Evolutionary conservation across 1,140 invertebrate genomes (phyloP).

Genomic region (Drosophila parabipectinata): DNA sequence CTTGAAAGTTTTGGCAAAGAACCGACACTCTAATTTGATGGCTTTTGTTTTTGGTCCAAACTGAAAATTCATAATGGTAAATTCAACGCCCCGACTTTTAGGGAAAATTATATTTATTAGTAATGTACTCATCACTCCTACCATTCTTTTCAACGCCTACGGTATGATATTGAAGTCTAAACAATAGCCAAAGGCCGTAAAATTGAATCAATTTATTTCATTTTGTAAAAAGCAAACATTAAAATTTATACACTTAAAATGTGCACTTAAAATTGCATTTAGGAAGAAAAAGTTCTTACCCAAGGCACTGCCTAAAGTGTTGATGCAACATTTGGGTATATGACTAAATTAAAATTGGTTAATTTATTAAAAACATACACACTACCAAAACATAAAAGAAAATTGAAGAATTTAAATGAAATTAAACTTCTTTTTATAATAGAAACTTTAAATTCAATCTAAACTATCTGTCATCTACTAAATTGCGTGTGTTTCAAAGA

Average conservation of each 20-base stretch:
- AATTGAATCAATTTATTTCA: conserved; percentile 34
- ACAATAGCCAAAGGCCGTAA: conserved; percentile 13
- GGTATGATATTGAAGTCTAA: conserved; percentile 27
- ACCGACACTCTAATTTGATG: conserved; percentile 52
- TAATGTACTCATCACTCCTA: not conserved
- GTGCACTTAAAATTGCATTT: not conserved
- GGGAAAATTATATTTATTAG: not conserved
- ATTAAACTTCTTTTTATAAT: too few relatives aligned
- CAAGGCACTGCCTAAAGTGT: not conserved
- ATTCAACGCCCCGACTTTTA: not conserved
- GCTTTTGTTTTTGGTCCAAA: conserved; percentile 6
- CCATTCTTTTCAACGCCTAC: not conserved
- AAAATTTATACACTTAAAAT: not conserved
- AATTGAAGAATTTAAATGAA: too few relatives aligned
- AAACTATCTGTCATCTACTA: conserved; percentile 46
- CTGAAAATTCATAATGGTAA: not conserved
- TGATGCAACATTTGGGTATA: conserved; percentile 24
- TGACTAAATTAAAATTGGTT: conserved; percentile 25
- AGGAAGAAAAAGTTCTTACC: conserved; percentile 5
- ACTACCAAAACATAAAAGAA: not conserved
- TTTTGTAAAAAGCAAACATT: conserved; percentile 16
- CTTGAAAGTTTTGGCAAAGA: conserved; percentile 36
- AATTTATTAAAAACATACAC: conserved; percentile 29
- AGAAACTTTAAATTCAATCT: too few relatives aligned
- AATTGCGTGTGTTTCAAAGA: conserved; percentile 36